These are phyloP conservation scores for Polyommatus icarus DNA, from an alignment of 2,888 invertebrate species.

Conservation along the genomic window DNA sequence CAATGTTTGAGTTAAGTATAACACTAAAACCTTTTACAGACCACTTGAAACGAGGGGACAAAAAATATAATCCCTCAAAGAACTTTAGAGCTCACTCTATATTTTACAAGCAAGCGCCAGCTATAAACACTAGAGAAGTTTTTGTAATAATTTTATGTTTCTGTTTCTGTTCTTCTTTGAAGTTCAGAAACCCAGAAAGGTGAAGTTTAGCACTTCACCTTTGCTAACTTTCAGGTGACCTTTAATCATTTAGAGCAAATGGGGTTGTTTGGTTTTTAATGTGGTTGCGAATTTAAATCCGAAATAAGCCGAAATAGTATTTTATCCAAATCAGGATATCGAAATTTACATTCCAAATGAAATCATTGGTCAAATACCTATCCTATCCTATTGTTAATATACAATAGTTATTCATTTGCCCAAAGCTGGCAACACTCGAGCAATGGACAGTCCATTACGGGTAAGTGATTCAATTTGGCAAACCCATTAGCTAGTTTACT, in stretches of 20 bases:
- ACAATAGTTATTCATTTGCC: background rate
- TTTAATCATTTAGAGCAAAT: background rate
- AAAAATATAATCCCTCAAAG: background rate
- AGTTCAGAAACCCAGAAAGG: too few relatives aligned
- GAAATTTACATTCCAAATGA: background rate
- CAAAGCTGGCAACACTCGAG: constrained; percentile 3
- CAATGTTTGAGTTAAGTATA: background rate
- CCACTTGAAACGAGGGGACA: background rate
- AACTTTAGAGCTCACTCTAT: background rate
- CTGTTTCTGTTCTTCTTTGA: too few relatives aligned
- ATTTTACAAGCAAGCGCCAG: background rate
- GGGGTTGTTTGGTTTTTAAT: background rate
- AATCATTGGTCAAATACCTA: background rate
- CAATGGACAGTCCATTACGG: constrained; percentile 27
- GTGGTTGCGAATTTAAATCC: background rate
- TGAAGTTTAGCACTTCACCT: too few relatives aligned
- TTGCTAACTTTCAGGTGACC: background rate
- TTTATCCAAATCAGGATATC: background rate
- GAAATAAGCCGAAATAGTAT: background rate
- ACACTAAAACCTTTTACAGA: background rate
- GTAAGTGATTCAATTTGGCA: constrained; percentile 32
- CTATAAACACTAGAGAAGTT: background rate
- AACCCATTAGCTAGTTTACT: constrained; percentile 29
- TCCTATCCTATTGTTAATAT: background rate
- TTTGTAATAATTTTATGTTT: too few relatives aligned